A percentile compares a stretch with the other conserved stretches of the same genome.
Conservation (phyloP, 2,888 invertebrate species). For the Apotomis capreana region DNA sequence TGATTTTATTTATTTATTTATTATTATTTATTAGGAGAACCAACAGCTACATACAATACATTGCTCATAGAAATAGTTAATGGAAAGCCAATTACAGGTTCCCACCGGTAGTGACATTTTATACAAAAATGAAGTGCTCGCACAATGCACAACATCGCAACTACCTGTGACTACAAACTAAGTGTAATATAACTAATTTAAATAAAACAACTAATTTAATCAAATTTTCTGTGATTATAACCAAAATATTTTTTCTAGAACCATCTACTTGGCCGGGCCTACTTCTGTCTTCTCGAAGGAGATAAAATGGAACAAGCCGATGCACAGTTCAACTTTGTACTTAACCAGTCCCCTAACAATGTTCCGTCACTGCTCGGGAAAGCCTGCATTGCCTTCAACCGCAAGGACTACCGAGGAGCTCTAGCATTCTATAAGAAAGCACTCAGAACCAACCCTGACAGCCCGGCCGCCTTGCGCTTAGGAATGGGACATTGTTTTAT, state of each 20-base stretch:
- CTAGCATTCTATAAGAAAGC: slow-evolving; percentile 99
- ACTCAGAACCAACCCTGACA: slow-evolving; percentile 96
- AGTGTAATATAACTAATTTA: background rate
- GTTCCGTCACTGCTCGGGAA: slow-evolving; percentile 98
- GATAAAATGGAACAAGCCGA: slow-evolving; percentile 99
- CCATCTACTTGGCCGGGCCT: slow-evolving; percentile 98
- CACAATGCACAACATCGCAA: too few species aligned
- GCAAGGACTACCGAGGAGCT: slow-evolving; percentile 97
- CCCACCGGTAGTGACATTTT: too few species aligned
- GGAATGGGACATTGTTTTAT: slow-evolving; percentile 99
- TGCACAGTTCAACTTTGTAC: slow-evolving; percentile 99
- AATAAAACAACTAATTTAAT: too few species aligned
- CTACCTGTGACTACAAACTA: too few species aligned
- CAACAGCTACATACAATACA: too few species aligned
- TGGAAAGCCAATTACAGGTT: too few species aligned
- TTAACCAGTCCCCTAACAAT: slow-evolving; percentile 97
- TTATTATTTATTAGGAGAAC: too few species aligned
- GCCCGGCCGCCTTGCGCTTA: slow-evolving; percentile 97
- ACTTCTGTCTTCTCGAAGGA: slow-evolving; percentile 98
- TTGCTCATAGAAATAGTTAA: too few species aligned
- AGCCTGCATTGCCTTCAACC: slow-evolving; percentile 99
- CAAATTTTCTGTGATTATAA: background rate
- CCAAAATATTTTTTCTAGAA: slow-evolving; percentile 82
- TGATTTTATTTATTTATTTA: too few species aligned
- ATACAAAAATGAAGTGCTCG: too few species aligned